Evolutionary conservation across 2,113 vertebrate species (phyloP).

Genomic region (Gorilla gorilla): DNA sequence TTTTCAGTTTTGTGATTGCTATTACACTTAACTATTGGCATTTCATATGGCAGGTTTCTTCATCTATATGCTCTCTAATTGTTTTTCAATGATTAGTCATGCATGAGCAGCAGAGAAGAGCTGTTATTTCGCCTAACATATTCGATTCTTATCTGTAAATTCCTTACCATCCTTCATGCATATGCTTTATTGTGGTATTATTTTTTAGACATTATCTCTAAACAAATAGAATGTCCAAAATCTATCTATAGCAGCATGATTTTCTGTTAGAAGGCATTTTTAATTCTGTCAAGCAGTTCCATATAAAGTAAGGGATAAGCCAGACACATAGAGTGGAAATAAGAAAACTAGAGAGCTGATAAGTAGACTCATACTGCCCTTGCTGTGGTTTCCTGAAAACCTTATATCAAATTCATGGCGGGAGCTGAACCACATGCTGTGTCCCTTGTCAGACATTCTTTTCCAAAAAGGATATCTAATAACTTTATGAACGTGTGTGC

Average conservation of each 20-base stretch:
- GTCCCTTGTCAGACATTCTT: conserved; percentile 78
- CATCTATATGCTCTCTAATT: background rate
- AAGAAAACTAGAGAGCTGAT: conserved; percentile 54
- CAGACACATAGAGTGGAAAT: conserved; percentile 43
- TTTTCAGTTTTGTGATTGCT: background rate
- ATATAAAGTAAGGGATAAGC: conserved; percentile 27
- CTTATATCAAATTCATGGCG: conserved; percentile 76
- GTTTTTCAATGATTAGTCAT: background rate
- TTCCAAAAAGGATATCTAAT: conserved; percentile 74
- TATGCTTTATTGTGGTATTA: background rate
- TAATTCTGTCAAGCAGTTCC: background rate
- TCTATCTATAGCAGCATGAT: fast-evolving
- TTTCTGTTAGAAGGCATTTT: background rate
- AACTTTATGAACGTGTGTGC: conserved; percentile 70
- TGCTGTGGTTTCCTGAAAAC: conserved; percentile 65
- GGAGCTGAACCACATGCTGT: conserved; percentile 52
- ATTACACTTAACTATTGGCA: background rate
- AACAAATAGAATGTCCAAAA: background rate
- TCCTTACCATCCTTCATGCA: background rate
- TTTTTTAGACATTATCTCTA: conserved; percentile 1
- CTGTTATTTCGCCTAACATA: background rate
- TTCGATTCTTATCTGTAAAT: background rate
- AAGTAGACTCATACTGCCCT: conserved; percentile 46
- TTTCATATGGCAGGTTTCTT: background rate
- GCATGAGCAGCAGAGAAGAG: background rate